These are phyloP conservation scores for Magallana ariakensis DNA, from an alignment of 1,140 invertebrate species.

Conservation along the genomic window DNA sequence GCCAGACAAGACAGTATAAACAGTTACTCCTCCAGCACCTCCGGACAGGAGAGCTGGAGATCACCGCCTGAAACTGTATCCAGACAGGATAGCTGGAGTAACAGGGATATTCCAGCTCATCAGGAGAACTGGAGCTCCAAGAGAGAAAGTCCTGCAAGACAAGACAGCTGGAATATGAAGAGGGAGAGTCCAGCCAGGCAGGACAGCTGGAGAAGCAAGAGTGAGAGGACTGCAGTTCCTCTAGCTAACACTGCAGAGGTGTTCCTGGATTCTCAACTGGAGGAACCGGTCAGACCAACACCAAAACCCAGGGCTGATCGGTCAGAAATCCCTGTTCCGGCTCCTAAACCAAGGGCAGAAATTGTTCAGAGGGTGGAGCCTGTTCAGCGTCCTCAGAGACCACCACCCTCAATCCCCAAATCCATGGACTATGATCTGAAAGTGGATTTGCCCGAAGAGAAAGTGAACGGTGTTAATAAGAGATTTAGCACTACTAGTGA, in stretches of 20 bases:
- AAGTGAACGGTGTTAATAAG: conserved; percentile 35
- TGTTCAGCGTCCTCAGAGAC: conserved; percentile 59
- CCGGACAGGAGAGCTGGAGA: conserved; percentile 15
- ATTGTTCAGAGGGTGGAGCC: conserved; percentile 73
- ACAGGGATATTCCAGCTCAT: conserved; percentile 3
- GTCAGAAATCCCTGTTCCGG: conserved; percentile 61
- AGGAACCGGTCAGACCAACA: conserved; percentile 65
- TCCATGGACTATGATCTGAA: conserved; percentile 46
- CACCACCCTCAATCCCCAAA: conserved; percentile 60
- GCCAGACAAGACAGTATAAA: conserved; percentile 8
- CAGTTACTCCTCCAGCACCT: background rate
- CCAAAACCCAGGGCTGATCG: conserved; percentile 67
- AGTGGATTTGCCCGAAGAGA: conserved; percentile 46
- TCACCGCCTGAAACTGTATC: background rate
- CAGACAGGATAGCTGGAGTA: conserved; percentile 23
- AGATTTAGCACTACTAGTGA: conserved; percentile 21
- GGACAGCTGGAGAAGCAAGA: conserved; percentile 22
- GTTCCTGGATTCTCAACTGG: conserved; percentile 42
- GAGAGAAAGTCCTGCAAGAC: conserved; percentile 33
- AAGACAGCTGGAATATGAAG: conserved; percentile 31
- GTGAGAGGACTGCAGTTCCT: conserved; percentile 37
- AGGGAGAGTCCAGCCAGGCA: conserved; percentile 33
- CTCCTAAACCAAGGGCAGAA: conserved; percentile 72
- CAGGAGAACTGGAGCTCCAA: conserved; percentile 21
- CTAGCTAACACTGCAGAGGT: conserved; percentile 51